These are phyloP conservation scores for Heliconius eleuchia DNA, from an alignment of 1,140 invertebrate genomes.

Conservation along the genomic window DNA sequence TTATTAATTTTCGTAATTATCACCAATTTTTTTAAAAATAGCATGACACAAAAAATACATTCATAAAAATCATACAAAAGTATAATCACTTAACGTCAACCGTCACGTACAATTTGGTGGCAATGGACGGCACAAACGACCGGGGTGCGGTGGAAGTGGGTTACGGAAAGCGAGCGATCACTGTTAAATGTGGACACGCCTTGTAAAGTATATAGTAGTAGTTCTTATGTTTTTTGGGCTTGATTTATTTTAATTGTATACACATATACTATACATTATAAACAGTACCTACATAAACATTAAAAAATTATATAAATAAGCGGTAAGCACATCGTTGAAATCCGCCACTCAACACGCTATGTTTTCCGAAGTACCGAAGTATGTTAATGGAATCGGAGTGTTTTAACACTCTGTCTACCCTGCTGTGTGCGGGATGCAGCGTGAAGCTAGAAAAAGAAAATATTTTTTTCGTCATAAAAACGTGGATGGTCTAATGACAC, in stretches of 20 bases:
- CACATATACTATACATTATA: no score
- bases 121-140: constrained; percentile 12
- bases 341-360: background rate
- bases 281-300: no score
- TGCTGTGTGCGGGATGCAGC: no score
- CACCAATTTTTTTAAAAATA: background rate
- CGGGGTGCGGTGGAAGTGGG: constrained; percentile 32
- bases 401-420: no score
- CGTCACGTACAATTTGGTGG: constrained; percentile 13
- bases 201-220: background rate
- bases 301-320: no score
- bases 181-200: constrained; percentile 16
- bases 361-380: no score
- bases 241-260: background rate
- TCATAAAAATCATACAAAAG: background rate
- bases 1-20: no score
- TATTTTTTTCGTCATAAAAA: no score
- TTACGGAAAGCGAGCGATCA: constrained; percentile 31
- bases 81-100: background rate
- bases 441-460: no score
- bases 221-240: background rate
- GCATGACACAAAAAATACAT: background rate
- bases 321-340: background rate
- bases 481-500: no score
- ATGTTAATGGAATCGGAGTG: no score